Evolutionary conservation across 2,888 invertebrate genomes (phyloP).

Genomic region (Ceramica pisi): DNA sequence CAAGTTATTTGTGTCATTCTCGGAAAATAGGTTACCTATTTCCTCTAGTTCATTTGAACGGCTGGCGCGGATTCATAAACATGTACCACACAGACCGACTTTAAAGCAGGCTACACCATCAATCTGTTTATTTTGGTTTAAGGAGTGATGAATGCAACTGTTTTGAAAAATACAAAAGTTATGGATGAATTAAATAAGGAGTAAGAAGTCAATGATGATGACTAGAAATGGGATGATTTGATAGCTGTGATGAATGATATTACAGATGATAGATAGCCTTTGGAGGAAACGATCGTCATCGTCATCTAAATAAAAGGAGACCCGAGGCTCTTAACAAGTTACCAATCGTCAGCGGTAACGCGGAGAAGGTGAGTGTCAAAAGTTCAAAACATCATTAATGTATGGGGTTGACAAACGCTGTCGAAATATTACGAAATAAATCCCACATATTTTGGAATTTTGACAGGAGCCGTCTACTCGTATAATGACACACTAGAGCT

Average conservation of each 20-base stretch:
- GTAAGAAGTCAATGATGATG: neutral
- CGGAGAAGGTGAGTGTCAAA: too few species aligned
- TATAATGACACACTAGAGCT: too few species aligned
- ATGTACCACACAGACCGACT: neutral
- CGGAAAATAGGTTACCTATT: constrained; percentile 56
- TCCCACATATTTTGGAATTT: too few species aligned
- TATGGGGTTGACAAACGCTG: too few species aligned
- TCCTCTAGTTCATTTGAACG: constrained; percentile 32
- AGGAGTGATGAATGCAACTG: neutral
- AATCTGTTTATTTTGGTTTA: neutral
- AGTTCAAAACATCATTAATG: too few species aligned
- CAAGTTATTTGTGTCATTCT: constrained; percentile 27
- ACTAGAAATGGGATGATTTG: neutral
- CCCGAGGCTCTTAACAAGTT: too few species aligned
- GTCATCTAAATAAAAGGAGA: neutral
- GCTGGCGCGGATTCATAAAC: constrained; percentile 21
- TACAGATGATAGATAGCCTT: neutral
- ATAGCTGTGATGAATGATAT: neutral
- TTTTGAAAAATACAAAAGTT: neutral
- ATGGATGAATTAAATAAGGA: neutral
- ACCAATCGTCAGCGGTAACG: too few species aligned
- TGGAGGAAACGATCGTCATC: neutral
- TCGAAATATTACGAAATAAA: too few species aligned
- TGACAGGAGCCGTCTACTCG: too few species aligned
- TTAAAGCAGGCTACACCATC: neutral